Percentiles rank a stretch among this genome's conserved stretches.
Evolutionary conservation across 1,140 invertebrate genomes (phyloP).

Genomic region (Anoplolepis gracilipes): DNA sequence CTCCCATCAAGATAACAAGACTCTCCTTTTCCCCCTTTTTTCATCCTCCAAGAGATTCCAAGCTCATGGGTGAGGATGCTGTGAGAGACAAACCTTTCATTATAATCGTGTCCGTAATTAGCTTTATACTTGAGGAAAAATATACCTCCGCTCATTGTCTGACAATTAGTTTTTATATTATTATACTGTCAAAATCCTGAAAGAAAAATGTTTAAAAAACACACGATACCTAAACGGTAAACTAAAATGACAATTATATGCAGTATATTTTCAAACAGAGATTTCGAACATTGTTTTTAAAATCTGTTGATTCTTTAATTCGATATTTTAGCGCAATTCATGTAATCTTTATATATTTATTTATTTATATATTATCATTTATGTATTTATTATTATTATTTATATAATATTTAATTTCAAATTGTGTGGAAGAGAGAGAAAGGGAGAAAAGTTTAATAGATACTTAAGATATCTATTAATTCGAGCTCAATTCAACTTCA

Average conservation of each 20-base stretch:
- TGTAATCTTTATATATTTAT: no score
- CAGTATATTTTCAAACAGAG: not conserved
- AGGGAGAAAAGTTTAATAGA: not conserved
- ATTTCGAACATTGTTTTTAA: not conserved
- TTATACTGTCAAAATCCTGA: constrained; percentile 29
- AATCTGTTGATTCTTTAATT: not conserved
- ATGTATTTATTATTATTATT: no score
- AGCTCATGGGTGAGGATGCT: constrained; percentile 22
- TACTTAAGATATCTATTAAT: constrained; percentile 32
- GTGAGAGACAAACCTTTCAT: constrained; percentile 67
- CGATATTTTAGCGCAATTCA: not conserved
- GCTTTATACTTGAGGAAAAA: constrained; percentile 63
- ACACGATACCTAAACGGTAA: not conserved
- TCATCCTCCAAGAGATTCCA: constrained; percentile 24
- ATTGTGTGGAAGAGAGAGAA: not conserved
- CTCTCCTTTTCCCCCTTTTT: constrained; percentile 46
- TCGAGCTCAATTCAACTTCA: constrained; percentile 17
- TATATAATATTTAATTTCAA: not conserved
- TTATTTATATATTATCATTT: no score
- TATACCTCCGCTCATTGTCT: not conserved
- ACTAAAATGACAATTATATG: not conserved
- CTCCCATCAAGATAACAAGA: constrained; percentile 73
- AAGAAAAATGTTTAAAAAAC: not conserved
- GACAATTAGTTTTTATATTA: constrained; percentile 56
- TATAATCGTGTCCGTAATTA: constrained; percentile 66